phyloP scores from a whole-genome alignment of 2,113 vertebrate genomes.

The Manacus vitellinus region DNA sequence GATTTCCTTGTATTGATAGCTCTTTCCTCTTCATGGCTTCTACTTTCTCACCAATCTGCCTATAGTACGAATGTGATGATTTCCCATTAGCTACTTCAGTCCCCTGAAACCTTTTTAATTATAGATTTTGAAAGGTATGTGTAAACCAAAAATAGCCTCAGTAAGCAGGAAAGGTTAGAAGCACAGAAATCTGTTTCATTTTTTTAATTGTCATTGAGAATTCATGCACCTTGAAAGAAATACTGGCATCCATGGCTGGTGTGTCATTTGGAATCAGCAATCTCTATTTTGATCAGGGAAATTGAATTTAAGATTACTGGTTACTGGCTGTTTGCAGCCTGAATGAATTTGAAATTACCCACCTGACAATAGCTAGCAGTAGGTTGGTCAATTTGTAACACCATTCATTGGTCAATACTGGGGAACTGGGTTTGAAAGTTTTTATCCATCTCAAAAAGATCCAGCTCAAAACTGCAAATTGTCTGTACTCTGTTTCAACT shows the following conservation, averaged over 20 bases:
- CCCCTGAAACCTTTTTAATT: neutral
- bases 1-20: neutral
- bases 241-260: neutral
- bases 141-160: neutral
- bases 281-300: neutral
- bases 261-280: neutral
- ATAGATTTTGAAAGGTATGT: neutral
- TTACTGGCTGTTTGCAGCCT: neutral
- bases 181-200: neutral
- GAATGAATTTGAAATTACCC: neutral
- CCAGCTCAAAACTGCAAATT: neutral
- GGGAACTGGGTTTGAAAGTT: neutral
- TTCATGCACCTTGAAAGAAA: neutral
- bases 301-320: neutral
- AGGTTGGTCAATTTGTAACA: neutral
- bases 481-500: neutral
- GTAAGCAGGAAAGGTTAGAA: neutral
- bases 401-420: neutral
- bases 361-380: neutral
- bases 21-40: neutral
- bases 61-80: neutral
- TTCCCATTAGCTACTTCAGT: neutral
- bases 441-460: neutral
- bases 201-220: neutral
- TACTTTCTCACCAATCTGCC: neutral